Percentiles rank a stretch among this genome's conserved stretches.
These are phyloP conservation scores for Drosophila nebulosa DNA, from an alignment of 1,140 invertebrate genomes.

Conservation along the genomic window DNA sequence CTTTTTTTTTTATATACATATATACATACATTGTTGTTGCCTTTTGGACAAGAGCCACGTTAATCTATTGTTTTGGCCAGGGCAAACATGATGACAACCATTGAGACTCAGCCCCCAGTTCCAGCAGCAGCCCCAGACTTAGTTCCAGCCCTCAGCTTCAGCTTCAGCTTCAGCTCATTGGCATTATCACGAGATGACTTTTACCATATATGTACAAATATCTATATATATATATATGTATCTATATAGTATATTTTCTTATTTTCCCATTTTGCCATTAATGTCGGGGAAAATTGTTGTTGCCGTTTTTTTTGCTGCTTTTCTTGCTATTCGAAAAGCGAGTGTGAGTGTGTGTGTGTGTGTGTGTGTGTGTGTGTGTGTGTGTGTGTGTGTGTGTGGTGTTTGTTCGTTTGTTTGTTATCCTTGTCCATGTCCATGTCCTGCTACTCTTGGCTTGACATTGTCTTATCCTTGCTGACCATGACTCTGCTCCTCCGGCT, in stretches of 20 bases:
- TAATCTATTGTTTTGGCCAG: constrained; percentile 73
- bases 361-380: constrained; percentile 15
- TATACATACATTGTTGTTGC: constrained; percentile 11
- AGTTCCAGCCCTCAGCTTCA: too few species aligned
- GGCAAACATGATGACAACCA: constrained; percentile 55
- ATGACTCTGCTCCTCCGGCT: not conserved
- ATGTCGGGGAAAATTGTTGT: constrained; percentile 69
- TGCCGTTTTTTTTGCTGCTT: constrained; percentile 19
- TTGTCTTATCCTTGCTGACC: constrained; percentile 48
- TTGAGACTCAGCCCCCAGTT: not conserved
- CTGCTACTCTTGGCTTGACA: constrained; percentile 21
- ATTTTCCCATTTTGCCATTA: constrained; percentile 64
- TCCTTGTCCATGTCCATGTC: constrained; percentile 37
- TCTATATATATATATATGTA: constrained; percentile 16
- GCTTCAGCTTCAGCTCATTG: not conserved
- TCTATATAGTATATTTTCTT: constrained; percentile 5
- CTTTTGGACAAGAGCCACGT: constrained; percentile 42
- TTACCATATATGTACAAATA: constrained; percentile 20
- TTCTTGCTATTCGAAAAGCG: constrained; percentile 75
- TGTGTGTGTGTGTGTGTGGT: too few species aligned
- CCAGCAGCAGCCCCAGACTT: too few species aligned
- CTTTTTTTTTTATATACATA: constrained; percentile 22
- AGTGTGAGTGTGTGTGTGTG: constrained; percentile 25
- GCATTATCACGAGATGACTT: constrained; percentile 64
- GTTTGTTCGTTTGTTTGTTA: constrained; percentile 27